phyloP scores from a whole-genome alignment of 1,140 invertebrate species.

The Dendrolimus kikuchii region DNA sequence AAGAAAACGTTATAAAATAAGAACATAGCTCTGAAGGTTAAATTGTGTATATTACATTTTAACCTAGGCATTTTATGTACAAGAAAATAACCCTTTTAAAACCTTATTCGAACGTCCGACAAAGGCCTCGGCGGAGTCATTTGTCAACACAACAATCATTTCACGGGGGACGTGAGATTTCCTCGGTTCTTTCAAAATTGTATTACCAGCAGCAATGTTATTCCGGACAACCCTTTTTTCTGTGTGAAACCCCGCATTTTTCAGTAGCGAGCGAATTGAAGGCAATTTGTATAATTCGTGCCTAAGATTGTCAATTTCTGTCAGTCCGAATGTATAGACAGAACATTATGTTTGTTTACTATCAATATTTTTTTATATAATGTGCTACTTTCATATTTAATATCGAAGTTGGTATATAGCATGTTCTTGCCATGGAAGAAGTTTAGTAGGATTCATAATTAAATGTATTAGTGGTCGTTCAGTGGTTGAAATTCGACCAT shows the following conservation, averaged over 20 bases:
- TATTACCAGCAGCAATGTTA: conserved; percentile 31
- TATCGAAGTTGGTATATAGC: no score
- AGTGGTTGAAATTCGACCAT: no score
- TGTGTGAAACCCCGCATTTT: conserved; percentile 35
- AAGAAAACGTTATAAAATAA: no score
- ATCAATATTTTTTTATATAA: no score
- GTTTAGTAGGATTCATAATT: no score
- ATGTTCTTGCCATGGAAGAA: no score
- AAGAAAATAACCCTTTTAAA: not conserved
- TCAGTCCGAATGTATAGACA: no score
- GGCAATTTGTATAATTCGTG: conserved; percentile 44
- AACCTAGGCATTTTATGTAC: not conserved
- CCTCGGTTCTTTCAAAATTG: conserved; percentile 27
- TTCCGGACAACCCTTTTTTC: conserved; percentile 34
- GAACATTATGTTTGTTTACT: no score
- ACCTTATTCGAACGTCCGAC: no score
- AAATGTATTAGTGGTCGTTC: no score
- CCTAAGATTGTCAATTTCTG: conserved; percentile 13
- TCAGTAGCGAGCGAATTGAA: conserved; percentile 36
- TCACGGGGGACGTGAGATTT: conserved; percentile 19
- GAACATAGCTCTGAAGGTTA: no score
- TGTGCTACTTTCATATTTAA: no score
- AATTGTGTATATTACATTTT: not conserved
- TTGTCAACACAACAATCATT: conserved; percentile 43
- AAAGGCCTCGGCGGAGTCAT: conserved; percentile 14